Evolutionary conservation across 2,888 invertebrate genomes (phyloP).

Genomic region (Drosophila sordidula): DNA sequence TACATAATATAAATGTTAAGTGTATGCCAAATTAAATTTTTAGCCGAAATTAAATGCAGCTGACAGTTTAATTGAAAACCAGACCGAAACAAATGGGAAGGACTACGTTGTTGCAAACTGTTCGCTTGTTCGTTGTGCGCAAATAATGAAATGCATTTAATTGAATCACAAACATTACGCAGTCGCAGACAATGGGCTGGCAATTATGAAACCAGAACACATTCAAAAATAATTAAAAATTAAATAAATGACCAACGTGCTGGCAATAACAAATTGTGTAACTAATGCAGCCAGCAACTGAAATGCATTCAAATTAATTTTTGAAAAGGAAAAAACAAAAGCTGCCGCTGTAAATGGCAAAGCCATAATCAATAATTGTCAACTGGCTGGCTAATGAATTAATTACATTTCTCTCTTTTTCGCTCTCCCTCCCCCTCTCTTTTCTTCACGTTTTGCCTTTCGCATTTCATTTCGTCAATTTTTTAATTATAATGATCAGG

Average conservation of each 20-base stretch:
- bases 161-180: conserved; percentile 58
- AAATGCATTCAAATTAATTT: conserved; percentile 59
- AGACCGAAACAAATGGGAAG: conserved; percentile 27
- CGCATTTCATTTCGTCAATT: conserved; percentile 44
- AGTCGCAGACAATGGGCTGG: conserved; percentile 50
- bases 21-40: conserved; percentile 52
- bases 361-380: conserved; percentile 81
- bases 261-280: conserved; percentile 54
- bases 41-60: conserved; percentile 50
- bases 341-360: conserved; percentile 29
- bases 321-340: conserved; percentile 17
- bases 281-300: conserved; percentile 51
- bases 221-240: conserved; percentile 73
- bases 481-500: conserved; percentile 57
- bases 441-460: conserved; percentile 13
- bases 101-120: conserved; percentile 4
- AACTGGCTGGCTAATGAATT: conserved; percentile 78
- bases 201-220: conserved; percentile 67
- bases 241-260: conserved; percentile 56
- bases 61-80: conserved; percentile 66
- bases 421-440: neutral
- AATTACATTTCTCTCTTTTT: conserved; percentile 63
- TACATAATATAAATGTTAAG: conserved; percentile 39
- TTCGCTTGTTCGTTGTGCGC: conserved; percentile 13
- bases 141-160: conserved; percentile 57